Evolutionary conservation across 2,113 vertebrate genomes (phyloP).

Genomic region (Seriola rivoliana): DNA sequence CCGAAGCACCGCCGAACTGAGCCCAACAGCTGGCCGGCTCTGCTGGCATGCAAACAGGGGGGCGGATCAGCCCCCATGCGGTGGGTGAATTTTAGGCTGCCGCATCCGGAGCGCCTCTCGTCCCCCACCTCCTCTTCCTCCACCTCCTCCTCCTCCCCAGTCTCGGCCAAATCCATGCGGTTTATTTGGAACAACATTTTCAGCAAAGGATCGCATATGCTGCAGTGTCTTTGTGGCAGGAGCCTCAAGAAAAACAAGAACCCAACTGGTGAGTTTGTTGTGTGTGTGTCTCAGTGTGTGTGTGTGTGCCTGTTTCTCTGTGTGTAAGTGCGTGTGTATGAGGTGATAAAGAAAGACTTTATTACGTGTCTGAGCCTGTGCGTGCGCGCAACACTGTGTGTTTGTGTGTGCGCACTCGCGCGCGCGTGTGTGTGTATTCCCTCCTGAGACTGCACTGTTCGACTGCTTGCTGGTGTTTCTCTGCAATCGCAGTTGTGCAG

Average conservation of each 20-base stretch:
- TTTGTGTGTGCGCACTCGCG: neutral
- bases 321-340: neutral
- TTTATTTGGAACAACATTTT: conserved; percentile 99
- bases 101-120: conserved; percentile 94
- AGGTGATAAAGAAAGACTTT: conserved; percentile 42
- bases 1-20: conserved; percentile 90
- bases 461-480: conserved; percentile 83
- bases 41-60: conserved; percentile 97
- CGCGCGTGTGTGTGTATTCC: conserved; percentile 46
- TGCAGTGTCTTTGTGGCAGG: conserved; percentile 99
- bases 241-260: conserved; percentile 99
- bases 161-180: conserved; percentile 99
- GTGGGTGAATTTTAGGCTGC: conserved; percentile 95
- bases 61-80: conserved; percentile 93
- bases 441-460: conserved; percentile 83
- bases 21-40: conserved; percentile 87
- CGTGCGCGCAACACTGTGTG: neutral
- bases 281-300: neutral
- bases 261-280: conserved; percentile 94
- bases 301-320: neutral
- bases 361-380: conserved; percentile 31
- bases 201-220: conserved; percentile 99
- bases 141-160: conserved; percentile 63
- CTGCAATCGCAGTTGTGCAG: conserved; percentile 89
- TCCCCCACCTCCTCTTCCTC: conserved; percentile 77